Percentiles rank a stretch among this genome's conserved stretches.
Evolutionary conservation across 2,797 vertebrate genomes (phyloP).

Genomic region (Sebastes steindachneri): DNA sequence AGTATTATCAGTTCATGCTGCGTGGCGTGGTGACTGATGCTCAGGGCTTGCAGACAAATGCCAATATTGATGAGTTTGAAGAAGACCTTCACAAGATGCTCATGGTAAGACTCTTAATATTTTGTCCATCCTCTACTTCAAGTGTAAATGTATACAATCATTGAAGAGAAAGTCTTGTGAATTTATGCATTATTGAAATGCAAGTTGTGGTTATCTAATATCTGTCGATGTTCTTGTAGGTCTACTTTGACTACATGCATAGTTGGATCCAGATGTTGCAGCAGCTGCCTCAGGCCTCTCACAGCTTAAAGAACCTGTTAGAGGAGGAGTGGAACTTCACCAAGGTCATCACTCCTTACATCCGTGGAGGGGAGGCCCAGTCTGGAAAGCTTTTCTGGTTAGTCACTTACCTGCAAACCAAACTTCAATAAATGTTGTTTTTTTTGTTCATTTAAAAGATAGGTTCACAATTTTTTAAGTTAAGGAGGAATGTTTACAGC

Average conservation of each 20-base stretch:
- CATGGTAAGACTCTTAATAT: constrained; percentile 82
- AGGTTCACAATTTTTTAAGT: background rate
- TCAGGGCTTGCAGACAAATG: constrained; percentile 87
- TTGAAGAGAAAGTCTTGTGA: background rate
- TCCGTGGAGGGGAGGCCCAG: constrained; percentile 97
- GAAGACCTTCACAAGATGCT: constrained; percentile 99
- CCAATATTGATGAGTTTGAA: constrained; percentile 96
- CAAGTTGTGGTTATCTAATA: background rate
- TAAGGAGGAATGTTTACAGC: background rate
- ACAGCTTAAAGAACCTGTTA: constrained; percentile 97
- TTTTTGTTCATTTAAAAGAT: background rate
- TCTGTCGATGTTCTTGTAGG: constrained; percentile 77
- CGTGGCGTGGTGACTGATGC: constrained; percentile 87
- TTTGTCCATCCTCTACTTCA: background rate
- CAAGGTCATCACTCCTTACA: constrained; percentile 98
- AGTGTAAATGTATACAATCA: background rate
- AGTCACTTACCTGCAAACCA: constrained; percentile 19
- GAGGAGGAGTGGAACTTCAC: constrained; percentile 99
- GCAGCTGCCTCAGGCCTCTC: constrained; percentile 98
- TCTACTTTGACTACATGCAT: constrained; percentile 99
- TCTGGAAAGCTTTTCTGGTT: constrained; percentile 98
- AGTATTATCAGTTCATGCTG: constrained; percentile 99
- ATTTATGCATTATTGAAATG: background rate
- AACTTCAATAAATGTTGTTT: background rate
- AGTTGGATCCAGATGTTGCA: constrained; percentile 99